Base-by-base conservation (phyloP, 2,797 vertebrate genomes). In the Ctenopoma kingsleyae region DNA sequence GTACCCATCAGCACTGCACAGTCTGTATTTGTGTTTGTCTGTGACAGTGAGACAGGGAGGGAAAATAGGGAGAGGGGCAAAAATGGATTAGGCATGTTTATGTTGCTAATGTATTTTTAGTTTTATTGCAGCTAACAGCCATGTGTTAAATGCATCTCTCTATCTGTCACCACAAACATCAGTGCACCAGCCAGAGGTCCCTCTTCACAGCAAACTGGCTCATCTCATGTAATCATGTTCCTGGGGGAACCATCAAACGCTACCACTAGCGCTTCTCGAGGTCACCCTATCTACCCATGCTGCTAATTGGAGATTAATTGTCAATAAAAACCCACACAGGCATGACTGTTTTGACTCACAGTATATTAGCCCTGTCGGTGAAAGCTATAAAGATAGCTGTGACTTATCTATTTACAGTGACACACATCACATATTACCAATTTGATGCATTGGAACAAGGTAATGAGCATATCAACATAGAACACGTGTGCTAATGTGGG, bases 281-380 rank as follows among this genome's bases (percentile, higher is more conserved):
- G 89, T 89, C 78, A 81, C 41, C 48, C 56, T 56, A 55, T 68
- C 59, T 32, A 75, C 50, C 50, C 53, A 62, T 36, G 51, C 63
- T 62, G 80, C 74, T 89, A 89, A 92, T 87, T 89, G 49, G 67
- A 80, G 81, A 84, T 80, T 80, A 80, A 90, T 76, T 78, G 65
- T 76, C 82, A 87, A 86, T 89, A 83, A 70, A 84, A 89, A 50
- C 17, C 47, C 58, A 77, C 61, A 80, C 36, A 70, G 55, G 25
- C 75, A 67, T 58, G 65, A 69, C 67, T 83, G 84, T 81, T 86
- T 82, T 81, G 71, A 76, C 57, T 75, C 17, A 9, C 52, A 49
- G 54, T 79, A 63, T 70, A 89, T 77, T 80, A 84, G 57, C 49
- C 27, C 12, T 53, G 22, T 23, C 10, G 22, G 74, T 56, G 65